Base-by-base conservation (phyloP, 2,888 invertebrate genomes). In the Phymatocera aterrima region DNA sequence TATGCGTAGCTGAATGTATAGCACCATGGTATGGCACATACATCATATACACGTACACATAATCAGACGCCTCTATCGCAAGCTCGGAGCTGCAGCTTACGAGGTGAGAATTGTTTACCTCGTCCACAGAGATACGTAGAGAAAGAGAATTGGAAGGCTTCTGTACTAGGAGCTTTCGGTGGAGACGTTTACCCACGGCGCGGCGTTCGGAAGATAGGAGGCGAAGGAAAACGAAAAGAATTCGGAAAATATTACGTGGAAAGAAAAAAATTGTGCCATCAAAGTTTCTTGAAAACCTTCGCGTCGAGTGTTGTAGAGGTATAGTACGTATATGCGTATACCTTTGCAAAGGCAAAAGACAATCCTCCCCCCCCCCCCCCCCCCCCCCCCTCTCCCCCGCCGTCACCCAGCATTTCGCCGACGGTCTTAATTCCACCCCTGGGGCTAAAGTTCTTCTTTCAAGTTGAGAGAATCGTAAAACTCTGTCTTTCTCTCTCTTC, bases 361-460 rank as follows among this genome's bases (percentile, higher is more conserved):
- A 64, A 64, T 37, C 37, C 21, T 10, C 37, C 6, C 37, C 18
- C 15, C 15, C 57, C n/a, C n/a, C n/a, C n/a, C n/a, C n/a, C n/a
- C n/a, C n/a, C n/a, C n/a, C n/a, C n/a, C n/a, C n/a, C n/a, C n/a
- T 1, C 15, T 43, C 43, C 15, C 43, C 10, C 1, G 43, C 43
- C 43, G 43, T 43, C 43, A 43, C 15, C 57, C 28, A 28, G 57
- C 24, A 21, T 57, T 57, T 37, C 34, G 21, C 18, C 37, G 64
- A 12, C 64, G 37, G 18, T 64, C 37, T 3, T 64, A 64, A 37
- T 64, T 64, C n/a, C n/a, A 34, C 64, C 64, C 64, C 37, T 64
- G 64, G 18, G 64, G 64, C 34, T 64, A 37, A 64, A 64, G 64
- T 64, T 64, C 37, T 64, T 37, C 34, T 64, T 34, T 34, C 64